Percentiles rank a stretch among this genome's conserved stretches.
Conservation (phyloP, 2,113 vertebrate genomes). For the Spea bombifrons region DNA sequence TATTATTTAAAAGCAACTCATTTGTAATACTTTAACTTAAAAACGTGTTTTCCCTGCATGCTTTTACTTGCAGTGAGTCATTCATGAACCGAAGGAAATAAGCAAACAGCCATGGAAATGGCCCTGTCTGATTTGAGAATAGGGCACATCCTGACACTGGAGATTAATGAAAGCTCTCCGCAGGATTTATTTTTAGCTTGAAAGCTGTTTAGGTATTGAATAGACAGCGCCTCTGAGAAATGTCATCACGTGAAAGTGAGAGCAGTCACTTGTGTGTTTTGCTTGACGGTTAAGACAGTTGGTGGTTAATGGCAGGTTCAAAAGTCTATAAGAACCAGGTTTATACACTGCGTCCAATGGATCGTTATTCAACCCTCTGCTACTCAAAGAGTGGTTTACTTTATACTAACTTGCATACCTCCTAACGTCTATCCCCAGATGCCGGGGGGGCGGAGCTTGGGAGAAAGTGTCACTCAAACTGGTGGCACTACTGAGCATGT, state of each 20-base stretch:
- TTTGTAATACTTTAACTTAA: background rate
- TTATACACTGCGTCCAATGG: too few species aligned
- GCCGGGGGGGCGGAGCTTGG: too few species aligned
- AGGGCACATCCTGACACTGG: conserved; percentile 69
- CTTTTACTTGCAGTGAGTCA: background rate
- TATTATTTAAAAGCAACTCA: too few species aligned
- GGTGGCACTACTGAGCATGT: too few species aligned
- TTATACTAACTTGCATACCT: too few species aligned
- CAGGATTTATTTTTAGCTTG: conserved; percentile 70
- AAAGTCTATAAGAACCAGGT: too few species aligned
- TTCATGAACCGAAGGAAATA: conserved; percentile 65
- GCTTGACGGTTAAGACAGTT: background rate
- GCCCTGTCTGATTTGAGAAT: conserved; percentile 64
- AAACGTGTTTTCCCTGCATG: background rate
- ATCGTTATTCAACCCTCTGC: too few species aligned
- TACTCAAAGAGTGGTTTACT: too few species aligned
- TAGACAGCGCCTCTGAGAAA: conserved; percentile 41
- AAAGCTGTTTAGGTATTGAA: conserved; percentile 58
- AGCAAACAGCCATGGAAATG: conserved; percentile 67
- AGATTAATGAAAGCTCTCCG: conserved; percentile 78
- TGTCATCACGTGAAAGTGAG: conserved; percentile 18
- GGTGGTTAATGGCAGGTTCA: too few species aligned
- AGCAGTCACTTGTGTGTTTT: background rate
- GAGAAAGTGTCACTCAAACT: too few species aligned
- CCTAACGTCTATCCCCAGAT: too few species aligned